phyloP scores from a whole-genome alignment of 2,888 invertebrate species.

The Drosophila prolongata region DNA sequence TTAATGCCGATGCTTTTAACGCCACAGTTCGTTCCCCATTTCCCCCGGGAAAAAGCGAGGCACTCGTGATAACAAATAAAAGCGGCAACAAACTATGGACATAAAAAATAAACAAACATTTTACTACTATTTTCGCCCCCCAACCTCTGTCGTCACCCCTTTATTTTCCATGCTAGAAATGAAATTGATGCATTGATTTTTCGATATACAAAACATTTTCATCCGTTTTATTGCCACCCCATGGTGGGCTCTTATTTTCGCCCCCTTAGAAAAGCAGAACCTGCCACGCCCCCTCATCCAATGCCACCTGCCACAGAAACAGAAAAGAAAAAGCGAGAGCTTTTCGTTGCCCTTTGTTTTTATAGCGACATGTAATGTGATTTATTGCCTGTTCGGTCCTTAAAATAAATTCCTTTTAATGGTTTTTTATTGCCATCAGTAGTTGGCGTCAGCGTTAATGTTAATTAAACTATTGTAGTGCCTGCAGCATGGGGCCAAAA shows the following conservation, averaged over 20 bases:
- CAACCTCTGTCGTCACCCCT: conserved; percentile 31
- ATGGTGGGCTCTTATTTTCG: conserved; percentile 23
- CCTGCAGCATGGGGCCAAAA: conserved; percentile 37
- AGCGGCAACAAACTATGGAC: conserved; percentile 68
- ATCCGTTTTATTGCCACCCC: conserved; percentile 51
- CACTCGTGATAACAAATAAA: conserved; percentile 48
- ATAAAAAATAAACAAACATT: conserved; percentile 59
- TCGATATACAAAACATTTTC: conserved; percentile 67
- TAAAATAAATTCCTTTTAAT: conserved; percentile 79
- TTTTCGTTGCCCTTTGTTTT: conserved; percentile 66
- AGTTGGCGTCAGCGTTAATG: conserved; percentile 75
- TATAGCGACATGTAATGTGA: conserved; percentile 76
- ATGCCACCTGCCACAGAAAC: conserved; percentile 41
- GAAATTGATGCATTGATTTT: conserved; percentile 73
- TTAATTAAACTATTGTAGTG: conserved; percentile 78
- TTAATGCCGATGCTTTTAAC: conserved; percentile 67
- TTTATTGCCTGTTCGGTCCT: conserved; percentile 77
- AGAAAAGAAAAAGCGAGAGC: conserved; percentile 12
- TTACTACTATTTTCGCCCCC: conserved; percentile 55
- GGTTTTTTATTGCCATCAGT: conserved; percentile 79
- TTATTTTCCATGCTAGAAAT: conserved; percentile 7
- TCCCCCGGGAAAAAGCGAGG: conserved; percentile 7
- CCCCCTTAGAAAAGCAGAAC: not conserved
- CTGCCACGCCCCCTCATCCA: conserved; percentile 42
- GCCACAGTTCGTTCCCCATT: conserved; percentile 27